Evolutionary conservation across 2,888 invertebrate species (phyloP), one percentile per base, ranked within the genome.

Genomic region (Xestoiulus laeticollis): DNA sequence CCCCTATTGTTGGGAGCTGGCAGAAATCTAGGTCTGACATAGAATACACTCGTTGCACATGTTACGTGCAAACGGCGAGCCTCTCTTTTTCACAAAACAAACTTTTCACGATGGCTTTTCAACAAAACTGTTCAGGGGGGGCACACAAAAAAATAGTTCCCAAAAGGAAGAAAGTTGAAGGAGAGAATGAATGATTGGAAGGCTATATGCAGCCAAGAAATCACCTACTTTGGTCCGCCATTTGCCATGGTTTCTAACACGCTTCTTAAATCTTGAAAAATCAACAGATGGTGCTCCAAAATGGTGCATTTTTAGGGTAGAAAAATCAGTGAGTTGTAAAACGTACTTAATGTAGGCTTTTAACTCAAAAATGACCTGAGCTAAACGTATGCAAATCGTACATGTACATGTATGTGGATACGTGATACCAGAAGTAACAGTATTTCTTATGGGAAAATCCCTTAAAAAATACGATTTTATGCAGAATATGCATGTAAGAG

Each of bases 1-100:
- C 68, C 68, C 68, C 68, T 68, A 68, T 68, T 68, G 68, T 68
- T 68, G 68, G 68, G 68, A 68, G 68, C 68, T 68, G 26, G 68
- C 68, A 68, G 10, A 38, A 68, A 68, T 68, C 68, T 68, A 68
- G 68, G 68, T 68, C 68, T 68, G 68, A 68, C 68, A 68, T 68
- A 68, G 68, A 68, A 68, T 68, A 68, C 68, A 68, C 68, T 68
- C 68, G 68, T 12, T 68, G 68, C 68, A 68, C 68, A 26, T 68
- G 68, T 68, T 68, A 38, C 38, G 10, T 68, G 12, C 22, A 26
- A n/a, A n/a, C n/a, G 22, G 68, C 68, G 22, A 22, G 22, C 68
- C 68, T 68, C 22, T 68, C 38, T 38, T 38, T 68, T 26, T 68
- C 22, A 68, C 8, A 22, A 68, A 59, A 12, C 59, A 5, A 59